Conservation (phyloP, 2,113 vertebrate species). For the Scartelaos histophorus region DNA sequence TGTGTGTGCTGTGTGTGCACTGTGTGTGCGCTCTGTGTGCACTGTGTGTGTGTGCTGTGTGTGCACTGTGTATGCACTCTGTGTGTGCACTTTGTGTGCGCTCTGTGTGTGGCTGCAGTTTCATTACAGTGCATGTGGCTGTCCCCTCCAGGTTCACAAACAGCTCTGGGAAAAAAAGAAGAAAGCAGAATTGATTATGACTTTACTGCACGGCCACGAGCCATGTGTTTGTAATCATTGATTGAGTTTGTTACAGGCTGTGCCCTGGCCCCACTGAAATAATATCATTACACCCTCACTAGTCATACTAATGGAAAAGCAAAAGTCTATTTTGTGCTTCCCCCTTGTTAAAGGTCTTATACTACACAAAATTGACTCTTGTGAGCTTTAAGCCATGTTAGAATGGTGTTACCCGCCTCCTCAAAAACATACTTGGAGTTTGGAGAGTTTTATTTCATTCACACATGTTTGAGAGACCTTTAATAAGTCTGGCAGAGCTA, state of each 20-base stretch:
- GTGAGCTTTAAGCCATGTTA: no score
- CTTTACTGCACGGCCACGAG: conserved; percentile 29
- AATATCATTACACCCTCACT: conserved; percentile 25
- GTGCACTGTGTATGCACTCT: conserved; percentile 4
- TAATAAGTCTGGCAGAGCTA: no score
- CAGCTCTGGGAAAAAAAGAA: conserved; percentile 11
- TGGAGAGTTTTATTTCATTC: no score
- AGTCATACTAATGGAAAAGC: conserved; percentile 12
- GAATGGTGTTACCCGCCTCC: no score
- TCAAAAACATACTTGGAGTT: no score
- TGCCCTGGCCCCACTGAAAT: conserved; percentile 25
- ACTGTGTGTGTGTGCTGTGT: neutral
- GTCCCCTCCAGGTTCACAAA: conserved; percentile 37
- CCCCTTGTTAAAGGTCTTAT: neutral
- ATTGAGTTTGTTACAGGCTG: conserved; percentile 42
- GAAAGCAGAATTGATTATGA: conserved; percentile 50
- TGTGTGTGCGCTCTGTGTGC: neutral
- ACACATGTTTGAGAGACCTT: no score
- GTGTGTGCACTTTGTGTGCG: conserved; percentile 8
- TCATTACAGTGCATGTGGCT: conserved; percentile 34
- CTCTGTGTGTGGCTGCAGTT: conserved; percentile 19
- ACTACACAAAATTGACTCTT: no score
- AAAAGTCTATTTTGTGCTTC: conserved; percentile 26
- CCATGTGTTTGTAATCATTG: conserved; percentile 46
- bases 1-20: neutral